Conservation (phyloP, 2,797 vertebrate genomes). For the Coreius guichenoti region DNA sequence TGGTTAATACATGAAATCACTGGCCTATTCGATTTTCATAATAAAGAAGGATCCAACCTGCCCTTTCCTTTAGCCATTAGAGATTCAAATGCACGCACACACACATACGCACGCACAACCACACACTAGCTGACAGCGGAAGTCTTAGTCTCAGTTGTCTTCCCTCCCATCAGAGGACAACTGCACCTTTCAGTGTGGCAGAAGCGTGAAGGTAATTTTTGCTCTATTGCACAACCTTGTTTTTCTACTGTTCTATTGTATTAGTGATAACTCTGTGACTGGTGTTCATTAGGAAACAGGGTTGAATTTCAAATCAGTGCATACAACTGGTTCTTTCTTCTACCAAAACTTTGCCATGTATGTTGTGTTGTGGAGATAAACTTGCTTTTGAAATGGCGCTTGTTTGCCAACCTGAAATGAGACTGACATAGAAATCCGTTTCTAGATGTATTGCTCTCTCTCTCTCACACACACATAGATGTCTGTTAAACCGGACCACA, state of each 20-base stretch:
- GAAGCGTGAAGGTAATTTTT: slow-evolving; percentile 30
- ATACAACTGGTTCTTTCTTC: neutral
- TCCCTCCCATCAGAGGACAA: slow-evolving; percentile 51
- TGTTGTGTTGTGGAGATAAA: neutral
- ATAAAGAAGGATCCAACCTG: neutral
- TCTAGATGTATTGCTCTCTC: neutral
- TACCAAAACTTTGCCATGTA: neutral
- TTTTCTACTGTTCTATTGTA: neutral
- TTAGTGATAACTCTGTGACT: neutral
- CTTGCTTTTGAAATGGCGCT: neutral
- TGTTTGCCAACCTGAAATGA: neutral
- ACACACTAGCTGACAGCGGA: slow-evolving; percentile 55
- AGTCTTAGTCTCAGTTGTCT: slow-evolving; percentile 58
- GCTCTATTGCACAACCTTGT: slow-evolving; percentile 12
- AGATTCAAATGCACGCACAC: neutral
- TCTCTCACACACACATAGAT: slow-evolving; percentile 61
- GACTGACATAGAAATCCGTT: neutral
- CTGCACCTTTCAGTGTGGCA: slow-evolving; percentile 48
- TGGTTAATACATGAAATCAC: slow-evolving; percentile 7
- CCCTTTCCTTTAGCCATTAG: neutral
- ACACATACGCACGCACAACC: slow-evolving; percentile 30
- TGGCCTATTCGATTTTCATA: slow-evolving; percentile 1
- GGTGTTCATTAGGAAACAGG: neutral
- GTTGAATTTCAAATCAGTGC: neutral
- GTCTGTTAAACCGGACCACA: slow-evolving; percentile 61